These are phyloP conservation scores for Hydra vulgaris DNA, from an alignment of 30 jellyfish, hydroid and myxozoan species.

Conservation along the genomic window DNA sequence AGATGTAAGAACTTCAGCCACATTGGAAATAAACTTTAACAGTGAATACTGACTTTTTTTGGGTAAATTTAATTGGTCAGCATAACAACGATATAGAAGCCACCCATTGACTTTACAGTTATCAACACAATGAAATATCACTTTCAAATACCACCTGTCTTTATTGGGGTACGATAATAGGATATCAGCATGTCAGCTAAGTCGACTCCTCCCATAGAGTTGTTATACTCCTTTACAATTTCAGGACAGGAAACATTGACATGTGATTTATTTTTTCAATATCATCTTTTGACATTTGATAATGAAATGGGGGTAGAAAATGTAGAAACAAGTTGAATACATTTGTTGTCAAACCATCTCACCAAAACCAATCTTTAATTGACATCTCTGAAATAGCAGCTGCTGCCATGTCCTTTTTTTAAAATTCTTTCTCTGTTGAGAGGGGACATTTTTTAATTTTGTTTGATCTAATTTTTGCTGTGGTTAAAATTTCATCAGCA, in stretches of 20 bases:
- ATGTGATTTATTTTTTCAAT: no score
- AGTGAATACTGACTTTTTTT: conserved; percentile 28
- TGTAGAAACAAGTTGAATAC: no score
- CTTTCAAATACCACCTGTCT: conserved; percentile 47
- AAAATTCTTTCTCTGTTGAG: conserved; percentile 28
- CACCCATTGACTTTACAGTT: conserved; percentile 36
- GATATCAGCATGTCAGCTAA: conserved; percentile 59
- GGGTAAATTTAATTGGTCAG: conserved; percentile 13
- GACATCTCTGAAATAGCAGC: conserved; percentile 14
- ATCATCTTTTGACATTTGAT: no score
- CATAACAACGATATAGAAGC: conserved; percentile 35
- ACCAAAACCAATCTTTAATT: conserved; percentile 30
- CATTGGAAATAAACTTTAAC: neutral
- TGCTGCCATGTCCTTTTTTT: conserved; percentile 38
- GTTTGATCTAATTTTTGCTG: conserved; percentile 36
- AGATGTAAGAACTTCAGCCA: conserved; percentile 6
- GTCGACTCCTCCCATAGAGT: conserved; percentile 68
- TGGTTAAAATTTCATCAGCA: conserved; percentile 24
- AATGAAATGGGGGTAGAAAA: no score
- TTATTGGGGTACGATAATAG: conserved; percentile 31
- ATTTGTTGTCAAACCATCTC: conserved; percentile 44
- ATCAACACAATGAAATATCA: no score
- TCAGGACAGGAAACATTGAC: conserved; percentile 41
- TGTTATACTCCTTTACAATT: conserved; percentile 37
- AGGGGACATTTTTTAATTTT: conserved; percentile 42